Conservation (phyloP, 2,113 vertebrate species). For the Myrmophylax atrothorax region DNA sequence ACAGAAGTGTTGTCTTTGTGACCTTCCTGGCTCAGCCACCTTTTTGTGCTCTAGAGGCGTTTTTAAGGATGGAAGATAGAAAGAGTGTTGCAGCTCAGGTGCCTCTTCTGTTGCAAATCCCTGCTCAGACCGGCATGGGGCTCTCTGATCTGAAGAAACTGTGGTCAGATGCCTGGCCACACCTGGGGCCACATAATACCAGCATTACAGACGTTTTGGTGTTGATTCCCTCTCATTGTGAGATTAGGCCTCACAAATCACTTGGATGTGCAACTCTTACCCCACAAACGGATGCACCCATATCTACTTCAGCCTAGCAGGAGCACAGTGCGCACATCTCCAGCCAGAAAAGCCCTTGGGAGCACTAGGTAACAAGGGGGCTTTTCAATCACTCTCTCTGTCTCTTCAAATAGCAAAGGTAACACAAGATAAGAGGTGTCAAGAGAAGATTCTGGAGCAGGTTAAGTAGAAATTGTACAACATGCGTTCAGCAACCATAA, state of each 20-base stretch:
- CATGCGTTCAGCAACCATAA: not conserved
- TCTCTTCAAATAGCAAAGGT: not conserved
- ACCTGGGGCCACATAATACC: rapidly evolving
- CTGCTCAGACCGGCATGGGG: not conserved
- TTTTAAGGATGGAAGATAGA: not conserved
- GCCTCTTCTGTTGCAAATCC: not conserved
- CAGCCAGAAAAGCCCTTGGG: not conserved
- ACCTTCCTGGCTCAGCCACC: not conserved
- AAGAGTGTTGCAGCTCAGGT: rapidly evolving
- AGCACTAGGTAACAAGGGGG: not conserved
- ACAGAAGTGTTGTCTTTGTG: not conserved
- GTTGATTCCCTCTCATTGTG: not conserved
- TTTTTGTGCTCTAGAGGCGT: not conserved
- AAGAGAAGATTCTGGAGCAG: not conserved
- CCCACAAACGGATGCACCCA: rapidly evolving
- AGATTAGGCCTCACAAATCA: not conserved
- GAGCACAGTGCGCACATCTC: not conserved
- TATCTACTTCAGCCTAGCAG: not conserved
- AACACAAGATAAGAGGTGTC: not conserved
- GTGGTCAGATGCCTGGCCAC: not conserved
- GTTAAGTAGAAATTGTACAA: not conserved
- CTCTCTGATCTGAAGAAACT: not conserved
- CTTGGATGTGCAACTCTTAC: rapidly evolving
- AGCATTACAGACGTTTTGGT: not conserved
- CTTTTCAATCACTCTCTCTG: not conserved